Conservation (phyloP, 1,140 invertebrate genomes). For the Eumaeus atala region DNA sequence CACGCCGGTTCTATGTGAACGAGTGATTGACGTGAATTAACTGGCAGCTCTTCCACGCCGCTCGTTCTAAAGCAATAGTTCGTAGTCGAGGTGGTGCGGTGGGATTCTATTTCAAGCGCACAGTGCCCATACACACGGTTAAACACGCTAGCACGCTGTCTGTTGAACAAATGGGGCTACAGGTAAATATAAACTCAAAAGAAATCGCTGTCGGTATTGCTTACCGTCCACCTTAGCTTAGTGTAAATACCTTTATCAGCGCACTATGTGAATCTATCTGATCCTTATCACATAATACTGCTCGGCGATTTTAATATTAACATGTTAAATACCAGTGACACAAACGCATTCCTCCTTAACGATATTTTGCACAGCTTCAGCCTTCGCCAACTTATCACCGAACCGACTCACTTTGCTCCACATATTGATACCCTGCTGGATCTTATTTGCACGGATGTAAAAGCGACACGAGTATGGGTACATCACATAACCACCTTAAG, state of each 20-base stretch:
- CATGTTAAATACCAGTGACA: not conserved
- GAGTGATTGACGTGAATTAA: not conserved
- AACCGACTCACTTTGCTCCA: not conserved
- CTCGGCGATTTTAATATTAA: conserved; percentile 9
- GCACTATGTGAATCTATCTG: not conserved
- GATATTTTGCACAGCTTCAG: not conserved
- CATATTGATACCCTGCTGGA: not conserved
- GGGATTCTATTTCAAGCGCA: conserved; percentile 6
- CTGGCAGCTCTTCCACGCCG: not conserved
- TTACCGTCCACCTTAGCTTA: not conserved
- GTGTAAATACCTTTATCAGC: not conserved
- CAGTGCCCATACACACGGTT: not conserved
- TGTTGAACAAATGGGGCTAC: conserved; percentile 1
- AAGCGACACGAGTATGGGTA: not conserved
- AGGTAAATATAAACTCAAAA: not conserved
- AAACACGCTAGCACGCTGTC: not conserved
- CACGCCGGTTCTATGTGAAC: conserved; percentile 9
- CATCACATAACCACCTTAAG: not conserved
- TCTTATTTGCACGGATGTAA: not conserved
- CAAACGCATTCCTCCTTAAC: not conserved
- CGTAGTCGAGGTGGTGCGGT: not conserved
- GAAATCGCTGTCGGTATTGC: not conserved
- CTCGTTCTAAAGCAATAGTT: not conserved
- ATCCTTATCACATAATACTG: not conserved
- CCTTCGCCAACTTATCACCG: not conserved